phyloP scores from a whole-genome alignment of 1,140 invertebrate species.

The Penaeus japonicus region DNA sequence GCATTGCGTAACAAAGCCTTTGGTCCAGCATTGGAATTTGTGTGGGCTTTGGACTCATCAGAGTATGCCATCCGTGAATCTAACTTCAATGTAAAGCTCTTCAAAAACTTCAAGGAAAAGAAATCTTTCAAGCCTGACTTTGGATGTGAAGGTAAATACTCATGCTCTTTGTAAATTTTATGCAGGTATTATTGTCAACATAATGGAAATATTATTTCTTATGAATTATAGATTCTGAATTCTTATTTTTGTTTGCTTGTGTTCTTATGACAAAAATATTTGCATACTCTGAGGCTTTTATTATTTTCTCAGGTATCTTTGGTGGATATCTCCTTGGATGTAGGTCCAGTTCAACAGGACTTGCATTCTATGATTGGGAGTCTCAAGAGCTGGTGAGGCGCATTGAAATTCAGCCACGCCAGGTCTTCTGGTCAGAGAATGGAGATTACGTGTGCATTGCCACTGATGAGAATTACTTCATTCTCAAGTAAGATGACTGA shows the following conservation, averaged over 20 bases:
- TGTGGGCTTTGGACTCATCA: conserved; percentile 97
- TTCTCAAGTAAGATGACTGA: conserved; percentile 72
- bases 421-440: conserved; percentile 97
- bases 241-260: too few relatives aligned
- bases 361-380: conserved; percentile 99
- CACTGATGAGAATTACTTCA: conserved; percentile 95
- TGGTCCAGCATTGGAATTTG: conserved; percentile 97
- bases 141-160: conserved; percentile 82
- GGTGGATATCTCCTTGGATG: conserved; percentile 95
- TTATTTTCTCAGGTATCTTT: conserved; percentile 79
- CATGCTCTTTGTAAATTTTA: background rate
- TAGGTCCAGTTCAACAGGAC: conserved; percentile 83
- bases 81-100: conserved; percentile 88
- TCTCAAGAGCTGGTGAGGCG: conserved; percentile 86
- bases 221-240: too few relatives aligned
- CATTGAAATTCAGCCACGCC: conserved; percentile 94
- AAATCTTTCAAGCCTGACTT: conserved; percentile 95
- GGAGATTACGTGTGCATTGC: conserved; percentile 85
- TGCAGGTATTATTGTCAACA: too few relatives aligned
- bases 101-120: conserved; percentile 98
- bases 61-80: conserved; percentile 93
- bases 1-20: conserved; percentile 98
- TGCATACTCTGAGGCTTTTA: background rate
- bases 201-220: too few relatives aligned
- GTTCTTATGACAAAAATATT: too few relatives aligned